Evolutionary conservation across 1,140 invertebrate species (phyloP).

Genomic region (Monomorium pharaonis): DNA sequence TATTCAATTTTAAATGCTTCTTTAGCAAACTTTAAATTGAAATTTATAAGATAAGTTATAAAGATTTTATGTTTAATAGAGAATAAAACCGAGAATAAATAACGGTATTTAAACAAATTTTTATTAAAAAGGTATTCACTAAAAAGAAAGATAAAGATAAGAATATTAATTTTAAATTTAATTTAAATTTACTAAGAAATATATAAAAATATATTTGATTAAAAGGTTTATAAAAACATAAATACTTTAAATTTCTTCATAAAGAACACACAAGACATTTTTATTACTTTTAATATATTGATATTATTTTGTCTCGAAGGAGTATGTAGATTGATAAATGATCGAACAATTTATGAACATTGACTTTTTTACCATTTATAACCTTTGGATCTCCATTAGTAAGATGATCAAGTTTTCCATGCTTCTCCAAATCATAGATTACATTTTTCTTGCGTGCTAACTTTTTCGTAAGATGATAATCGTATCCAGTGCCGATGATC

Average conservation of each 20-base stretch:
- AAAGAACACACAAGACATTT: not conserved
- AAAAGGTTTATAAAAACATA: too few species aligned
- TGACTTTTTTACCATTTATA: conserved; percentile 75
- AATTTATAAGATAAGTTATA: not conserved
- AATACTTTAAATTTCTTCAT: too few species aligned
- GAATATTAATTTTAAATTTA: not conserved
- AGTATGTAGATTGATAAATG: not conserved
- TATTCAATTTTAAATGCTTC: not conserved
- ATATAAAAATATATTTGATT: too few species aligned
- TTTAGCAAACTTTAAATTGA: not conserved
- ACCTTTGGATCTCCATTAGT: conserved; percentile 76
- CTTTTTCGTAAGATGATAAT: conserved; percentile 79
- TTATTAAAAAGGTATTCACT: too few species aligned
- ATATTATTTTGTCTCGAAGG: not conserved
- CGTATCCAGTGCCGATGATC: conserved; percentile 85
- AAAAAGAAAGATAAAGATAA: too few species aligned
- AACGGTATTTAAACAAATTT: not conserved
- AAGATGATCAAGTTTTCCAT: conserved; percentile 80
- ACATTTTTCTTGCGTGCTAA: conserved; percentile 65
- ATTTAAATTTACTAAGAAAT: not conserved
- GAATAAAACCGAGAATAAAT: not conserved
- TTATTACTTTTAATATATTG: not conserved
- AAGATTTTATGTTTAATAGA: not conserved
- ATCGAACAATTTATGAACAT: not conserved
- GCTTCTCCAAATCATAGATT: conserved; percentile 81